A percentile compares a stretch with the other conserved stretches of the same genome.
Evolutionary conservation across 1,140 invertebrate species (phyloP).

Genomic region (Lordiphosa collinella): DNA sequence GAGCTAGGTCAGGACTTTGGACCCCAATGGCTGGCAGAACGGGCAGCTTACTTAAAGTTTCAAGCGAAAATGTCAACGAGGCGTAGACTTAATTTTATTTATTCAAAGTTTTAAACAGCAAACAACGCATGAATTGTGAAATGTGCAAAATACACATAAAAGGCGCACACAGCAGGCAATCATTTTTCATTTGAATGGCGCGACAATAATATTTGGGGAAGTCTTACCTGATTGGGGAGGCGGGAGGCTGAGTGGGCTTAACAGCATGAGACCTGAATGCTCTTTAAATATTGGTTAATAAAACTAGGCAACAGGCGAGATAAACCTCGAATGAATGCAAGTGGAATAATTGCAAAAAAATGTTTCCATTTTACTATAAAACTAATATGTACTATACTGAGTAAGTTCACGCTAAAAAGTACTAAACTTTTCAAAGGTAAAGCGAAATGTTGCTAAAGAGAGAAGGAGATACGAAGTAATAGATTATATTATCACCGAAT

Average conservation of each 20-base stretch:
- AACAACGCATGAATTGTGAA: background rate
- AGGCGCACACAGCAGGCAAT: slow-evolving; percentile 36
- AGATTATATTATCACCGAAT: too few relatives aligned
- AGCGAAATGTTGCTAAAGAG: too few relatives aligned
- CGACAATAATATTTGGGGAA: slow-evolving; percentile 17
- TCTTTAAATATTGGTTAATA: background rate
- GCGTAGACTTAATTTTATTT: slow-evolving; percentile 47
- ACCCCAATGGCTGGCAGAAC: background rate
- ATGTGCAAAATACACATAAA: slow-evolving; percentile 11
- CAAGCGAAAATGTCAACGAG: background rate
- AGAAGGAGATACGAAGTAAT: too few relatives aligned
- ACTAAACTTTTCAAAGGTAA: too few relatives aligned
- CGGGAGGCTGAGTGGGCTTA: background rate
- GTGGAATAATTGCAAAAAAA: background rate
- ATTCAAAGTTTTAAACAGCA: slow-evolving; percentile 29
- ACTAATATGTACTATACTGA: too few relatives aligned
- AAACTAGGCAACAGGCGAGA: background rate
- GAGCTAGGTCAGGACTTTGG: slow-evolving; percentile 31
- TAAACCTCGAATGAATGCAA: too few relatives aligned
- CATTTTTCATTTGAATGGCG: slow-evolving; percentile 51
- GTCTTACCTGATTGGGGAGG: background rate
- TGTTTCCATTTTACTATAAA: too few relatives aligned
- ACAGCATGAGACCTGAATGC: slow-evolving; percentile 3
- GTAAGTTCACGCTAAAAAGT: too few relatives aligned
- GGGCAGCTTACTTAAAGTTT: slow-evolving; percentile 11